Percentiles rank a stretch among this genome's conserved stretches.
These are phyloP conservation scores for Syritta pipiens DNA, from an alignment of 2,888 invertebrate species.

Conservation along the genomic window DNA sequence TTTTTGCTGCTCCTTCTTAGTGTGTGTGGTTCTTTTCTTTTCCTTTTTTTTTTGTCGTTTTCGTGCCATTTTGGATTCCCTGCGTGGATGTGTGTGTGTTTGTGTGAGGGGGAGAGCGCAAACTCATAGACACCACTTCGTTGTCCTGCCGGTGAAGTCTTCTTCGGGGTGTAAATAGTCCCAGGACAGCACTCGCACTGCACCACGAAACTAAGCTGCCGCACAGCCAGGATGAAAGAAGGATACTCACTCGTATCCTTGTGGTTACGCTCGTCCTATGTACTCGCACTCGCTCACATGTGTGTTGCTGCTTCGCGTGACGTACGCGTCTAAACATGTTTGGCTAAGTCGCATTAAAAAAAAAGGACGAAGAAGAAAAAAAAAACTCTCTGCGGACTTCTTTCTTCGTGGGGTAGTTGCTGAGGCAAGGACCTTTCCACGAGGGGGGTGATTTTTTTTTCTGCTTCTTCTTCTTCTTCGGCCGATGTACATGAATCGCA, in stretches of 20 bases:
- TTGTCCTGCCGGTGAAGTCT: slow-evolving; percentile 17
- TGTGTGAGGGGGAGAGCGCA: slow-evolving; percentile 39
- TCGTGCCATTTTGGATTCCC: slow-evolving; percentile 62
- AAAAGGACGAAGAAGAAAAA: no score
- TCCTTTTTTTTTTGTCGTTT: no score
- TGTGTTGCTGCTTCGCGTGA: background rate
- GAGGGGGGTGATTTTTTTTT: background rate
- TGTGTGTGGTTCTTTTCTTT: background rate
- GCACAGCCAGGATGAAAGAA: no score
- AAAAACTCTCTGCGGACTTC: slow-evolving; percentile 43
- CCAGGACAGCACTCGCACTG: slow-evolving; percentile 36
- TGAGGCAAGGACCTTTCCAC: background rate
- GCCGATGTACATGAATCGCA: background rate
- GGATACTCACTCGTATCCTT: slow-evolving; percentile 35
- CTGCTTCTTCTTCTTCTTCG: background rate
- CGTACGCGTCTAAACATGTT: slow-evolving; percentile 42
- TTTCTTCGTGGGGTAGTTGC: slow-evolving; percentile 36
- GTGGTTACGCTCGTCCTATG: slow-evolving; percentile 28
- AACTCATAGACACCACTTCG: slow-evolving; percentile 40
- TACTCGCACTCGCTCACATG: slow-evolving; percentile 3
- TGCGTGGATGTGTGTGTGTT: slow-evolving; percentile 25
- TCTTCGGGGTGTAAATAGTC: slow-evolving; percentile 49
- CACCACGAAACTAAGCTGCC: slow-evolving; percentile 48
- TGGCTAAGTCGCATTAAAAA: slow-evolving; percentile 55
- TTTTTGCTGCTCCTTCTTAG: slow-evolving; percentile 8